Base-by-base conservation (phyloP, 2,888 invertebrate species). In the Oscheius onirici region DNA sequence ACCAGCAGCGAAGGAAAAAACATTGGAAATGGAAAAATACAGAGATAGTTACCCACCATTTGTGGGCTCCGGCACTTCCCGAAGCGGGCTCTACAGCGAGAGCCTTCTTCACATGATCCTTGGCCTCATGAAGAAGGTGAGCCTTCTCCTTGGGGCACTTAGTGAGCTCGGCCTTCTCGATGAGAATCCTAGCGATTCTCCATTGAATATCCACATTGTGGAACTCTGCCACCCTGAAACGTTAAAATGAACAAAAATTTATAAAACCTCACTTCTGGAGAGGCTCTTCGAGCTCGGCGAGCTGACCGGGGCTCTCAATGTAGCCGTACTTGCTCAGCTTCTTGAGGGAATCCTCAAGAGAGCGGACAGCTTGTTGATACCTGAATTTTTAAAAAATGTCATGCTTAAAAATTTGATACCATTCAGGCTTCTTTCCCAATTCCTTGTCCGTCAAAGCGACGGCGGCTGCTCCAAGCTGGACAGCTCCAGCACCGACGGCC, bases 1-100 rank as follows among this genome's bases (percentile, higher is more conserved):
- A n/a, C n/a, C n/a, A n/a, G n/a, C n/a, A n/a, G n/a, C n/a, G n/a
- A n/a, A n/a, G n/a, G n/a, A n/a, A n/a, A n/a, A n/a, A n/a, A n/a
- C n/a, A n/a, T n/a, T 34, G 6, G n/a, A 6, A 26, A 11, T 34
- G 8, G 20, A 28, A 57, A 57, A 28, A 28, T 11, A n/a, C n/a
- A 17, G 51, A 10, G 51, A 6, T 10, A 51, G n/a, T 6, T 2
- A 54, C 67, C 10, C 28, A 82, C 83, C 83, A 83, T 65, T 83
- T 83, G 77, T 84, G 83, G 5, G 80, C 81, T 55, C 84, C 84
- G 22, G 83, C 82, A n/a, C 54, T 60, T 57, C 81, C 81, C 40
- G 69, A 69, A 20, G 77, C 68, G 34, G 75, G 74, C 61, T 83
- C 84, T 10, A 80, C 66, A 24, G 80, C 76, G 11, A 83, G 69